These are phyloP conservation scores for Babyrousa celebensis DNA, from an alignment of 2,797 vertebrate genomes.

Conservation along the genomic window DNA sequence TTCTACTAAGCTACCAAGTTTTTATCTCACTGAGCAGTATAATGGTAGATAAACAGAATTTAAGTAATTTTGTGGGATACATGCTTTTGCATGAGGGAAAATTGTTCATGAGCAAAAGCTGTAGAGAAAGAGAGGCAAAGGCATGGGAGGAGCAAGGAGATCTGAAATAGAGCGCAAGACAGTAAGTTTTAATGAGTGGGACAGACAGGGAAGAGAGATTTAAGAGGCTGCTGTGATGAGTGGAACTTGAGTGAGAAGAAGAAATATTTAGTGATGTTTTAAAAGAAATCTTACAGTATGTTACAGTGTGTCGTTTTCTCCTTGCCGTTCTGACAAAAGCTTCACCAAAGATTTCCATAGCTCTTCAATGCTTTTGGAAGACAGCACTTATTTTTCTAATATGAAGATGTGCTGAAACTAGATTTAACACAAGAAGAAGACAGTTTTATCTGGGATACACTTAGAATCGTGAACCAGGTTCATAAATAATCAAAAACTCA, in stretches of 20 bases:
- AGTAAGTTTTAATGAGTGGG: background rate
- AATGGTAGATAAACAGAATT: background rate
- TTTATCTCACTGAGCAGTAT: background rate
- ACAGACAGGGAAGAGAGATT: background rate
- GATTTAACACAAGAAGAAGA: background rate
- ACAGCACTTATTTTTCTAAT: background rate
- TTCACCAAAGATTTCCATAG: background rate
- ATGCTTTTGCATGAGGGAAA: background rate
- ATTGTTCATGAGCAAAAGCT: background rate
- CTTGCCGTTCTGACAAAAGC: background rate
- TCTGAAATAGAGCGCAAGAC: background rate
- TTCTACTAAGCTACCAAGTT: background rate
- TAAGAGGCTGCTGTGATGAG: background rate
- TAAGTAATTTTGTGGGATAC: background rate
- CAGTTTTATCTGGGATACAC: background rate
- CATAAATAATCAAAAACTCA: conserved; percentile 8
- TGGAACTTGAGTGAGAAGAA: background rate
- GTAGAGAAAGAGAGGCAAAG: background rate
- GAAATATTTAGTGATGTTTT: background rate
- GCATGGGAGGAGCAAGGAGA: background rate
- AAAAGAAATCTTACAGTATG: background rate
- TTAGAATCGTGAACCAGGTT: background rate
- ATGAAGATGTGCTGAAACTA: background rate
- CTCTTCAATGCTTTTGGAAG: conserved; percentile 6
- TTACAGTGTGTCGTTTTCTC: background rate